A percentile compares a stretch with the other conserved stretches of the same genome.
Conservation (phyloP, 2,888 invertebrate genomes). For the Cryptus armator region DNA sequence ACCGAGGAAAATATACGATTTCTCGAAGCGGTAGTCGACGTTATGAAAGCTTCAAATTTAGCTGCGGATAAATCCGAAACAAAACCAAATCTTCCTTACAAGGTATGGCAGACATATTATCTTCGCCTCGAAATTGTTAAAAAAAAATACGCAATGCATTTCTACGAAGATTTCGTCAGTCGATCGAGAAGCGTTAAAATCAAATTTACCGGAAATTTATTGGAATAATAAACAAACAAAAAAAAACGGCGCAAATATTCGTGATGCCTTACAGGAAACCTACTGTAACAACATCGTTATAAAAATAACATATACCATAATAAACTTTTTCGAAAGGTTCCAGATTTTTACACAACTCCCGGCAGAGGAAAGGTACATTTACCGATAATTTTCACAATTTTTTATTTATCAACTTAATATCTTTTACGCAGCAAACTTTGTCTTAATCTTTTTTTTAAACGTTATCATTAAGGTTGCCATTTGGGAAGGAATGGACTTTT, state of each 20-base stretch:
- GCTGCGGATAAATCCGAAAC: background rate
- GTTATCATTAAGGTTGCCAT: constrained; percentile 22
- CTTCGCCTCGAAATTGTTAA: too few relatives aligned
- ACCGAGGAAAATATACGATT: constrained; percentile 32
- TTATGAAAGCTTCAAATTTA: constrained; percentile 9
- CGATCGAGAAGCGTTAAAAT: too few relatives aligned
- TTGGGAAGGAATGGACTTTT: constrained; percentile 33
- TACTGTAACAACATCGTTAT: background rate
- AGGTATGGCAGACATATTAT: background rate
- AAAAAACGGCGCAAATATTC: too few relatives aligned
- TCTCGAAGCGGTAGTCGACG: constrained; percentile 14
- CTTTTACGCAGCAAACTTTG: too few relatives aligned
- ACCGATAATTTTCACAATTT: background rate
- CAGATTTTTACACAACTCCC: constrained; percentile 31
- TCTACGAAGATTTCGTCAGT: too few relatives aligned
- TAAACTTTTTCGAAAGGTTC: background rate
- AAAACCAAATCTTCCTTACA: constrained; percentile 1
- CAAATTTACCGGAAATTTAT: too few relatives aligned
- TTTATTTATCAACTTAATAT: background rate
- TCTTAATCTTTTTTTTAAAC: background rate
- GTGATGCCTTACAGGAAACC: too few relatives aligned
- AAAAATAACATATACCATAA: background rate
- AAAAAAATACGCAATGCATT: too few relatives aligned
- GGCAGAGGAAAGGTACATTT: constrained; percentile 31
- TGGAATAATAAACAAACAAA: too few relatives aligned